Evolutionary conservation across 2,113 vertebrate species (phyloP), one percentile per base, ranked within the genome.

Genomic region (Phoenicopterus ruber): DNA sequence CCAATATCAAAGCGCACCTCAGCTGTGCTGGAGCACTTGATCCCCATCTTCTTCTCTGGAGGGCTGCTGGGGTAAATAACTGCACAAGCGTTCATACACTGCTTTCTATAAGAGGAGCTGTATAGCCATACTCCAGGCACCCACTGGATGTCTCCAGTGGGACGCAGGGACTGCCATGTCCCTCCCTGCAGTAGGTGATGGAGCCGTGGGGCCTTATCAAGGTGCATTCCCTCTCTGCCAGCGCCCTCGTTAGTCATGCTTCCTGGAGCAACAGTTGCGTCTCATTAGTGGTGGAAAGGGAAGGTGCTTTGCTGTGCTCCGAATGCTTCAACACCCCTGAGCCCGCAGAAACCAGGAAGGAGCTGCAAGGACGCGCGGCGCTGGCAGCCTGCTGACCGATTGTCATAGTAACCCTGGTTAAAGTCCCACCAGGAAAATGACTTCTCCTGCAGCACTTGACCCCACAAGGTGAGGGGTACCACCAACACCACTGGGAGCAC

Each of bases 391-490:
- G 62, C 62, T 72, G 84, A 18, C 70, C 13, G 52, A 80, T 61
- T 42, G 62, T 29, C 74, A 61, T 14, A 49, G 85, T 34, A 94
- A 93, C 89, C 28, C 89, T 73, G 50, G 96, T 93, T 96, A 94
- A 96, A 93, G 71, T 95, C 71, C 82, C 78, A 95, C 90, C 55
- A 94, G 76, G 42, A 90, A 91, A 96, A 90, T 1, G 0, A 58
- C 25, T 94, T 92, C 34, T 87, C 6, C 32, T 47, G 3, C 25
- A 61, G 85, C 58, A 73, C 38, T 65, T 90, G 87, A 87, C 95
- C 87, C 82, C 66, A 20, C 46, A 67, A 95, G 78, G 78, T 52
- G 34, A 69, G 3, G 1, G 31, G 44, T 62, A 38, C 49, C 80
- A 83, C 54, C 71, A 44, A 70, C 66, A 47, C 17, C 15, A 58